A percentile compares a stretch with the other conserved stretches of the same genome.
These are phyloP conservation scores for Phycodurus eques DNA, from an alignment of 2,113 vertebrate genomes.

Conservation along the genomic window DNA sequence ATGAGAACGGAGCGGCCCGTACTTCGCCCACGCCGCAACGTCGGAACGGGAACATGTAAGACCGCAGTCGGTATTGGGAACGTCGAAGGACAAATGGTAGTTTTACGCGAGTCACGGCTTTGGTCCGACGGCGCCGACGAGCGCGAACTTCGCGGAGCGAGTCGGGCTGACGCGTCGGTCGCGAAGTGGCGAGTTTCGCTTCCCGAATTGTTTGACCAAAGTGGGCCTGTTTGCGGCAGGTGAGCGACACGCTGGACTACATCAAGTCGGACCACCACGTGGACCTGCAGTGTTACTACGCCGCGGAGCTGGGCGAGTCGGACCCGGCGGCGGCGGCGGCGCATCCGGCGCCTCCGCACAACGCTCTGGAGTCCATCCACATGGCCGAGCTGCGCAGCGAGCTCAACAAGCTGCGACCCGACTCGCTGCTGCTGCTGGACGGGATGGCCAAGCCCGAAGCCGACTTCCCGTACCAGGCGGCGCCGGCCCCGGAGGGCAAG, in stretches of 20 bases:
- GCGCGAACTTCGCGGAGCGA: not conserved
- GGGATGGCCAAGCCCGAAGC: conserved; percentile 63
- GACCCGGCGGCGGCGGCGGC: conserved; percentile 54
- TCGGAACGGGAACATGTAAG: too few species aligned
- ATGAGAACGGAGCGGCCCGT: too few species aligned
- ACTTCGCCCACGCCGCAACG: too few species aligned
- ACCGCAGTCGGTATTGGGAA: too few species aligned
- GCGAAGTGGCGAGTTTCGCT: not conserved
- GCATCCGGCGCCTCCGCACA: conserved; percentile 64
- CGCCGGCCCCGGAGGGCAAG: conserved; percentile 40
- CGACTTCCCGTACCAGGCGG: conserved; percentile 68
- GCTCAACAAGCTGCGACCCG: conserved; percentile 77
- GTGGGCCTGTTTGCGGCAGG: conserved; percentile 32
- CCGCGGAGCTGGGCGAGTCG: conserved; percentile 65
- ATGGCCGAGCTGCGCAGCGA: conserved; percentile 78
- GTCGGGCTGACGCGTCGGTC: not conserved
- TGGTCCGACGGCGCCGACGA: too few species aligned
- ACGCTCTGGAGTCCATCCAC: conserved; percentile 77
- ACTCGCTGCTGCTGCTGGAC: conserved; percentile 61
- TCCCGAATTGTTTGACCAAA: not conserved
- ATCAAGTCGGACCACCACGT: conserved; percentile 76
- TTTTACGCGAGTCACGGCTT: too few species aligned
- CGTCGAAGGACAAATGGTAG: too few species aligned
- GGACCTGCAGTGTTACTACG: conserved; percentile 77
- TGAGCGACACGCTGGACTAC: conserved; percentile 77